A percentile compares a stretch with the other conserved stretches of the same genome.
phyloP scores from a whole-genome alignment of 1,140 invertebrate genomes.

The Scaptomyza hsui region DNA sequence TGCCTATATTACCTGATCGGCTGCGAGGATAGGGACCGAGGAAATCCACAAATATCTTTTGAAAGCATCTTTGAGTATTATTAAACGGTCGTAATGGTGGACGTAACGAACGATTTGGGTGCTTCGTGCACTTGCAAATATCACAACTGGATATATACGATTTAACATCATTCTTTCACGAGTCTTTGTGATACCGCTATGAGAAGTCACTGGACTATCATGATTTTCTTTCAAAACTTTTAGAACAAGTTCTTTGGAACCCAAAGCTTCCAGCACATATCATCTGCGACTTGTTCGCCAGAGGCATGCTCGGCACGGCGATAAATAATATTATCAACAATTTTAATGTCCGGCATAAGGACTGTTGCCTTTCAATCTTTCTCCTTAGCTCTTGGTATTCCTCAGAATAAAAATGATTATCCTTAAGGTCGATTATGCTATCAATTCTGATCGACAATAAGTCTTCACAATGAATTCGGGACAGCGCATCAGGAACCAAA shows the following conservation, averaged over 20 bases:
- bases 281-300: no score
- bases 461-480: no score
- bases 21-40: no score
- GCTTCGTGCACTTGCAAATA: slow-evolving; percentile 12
- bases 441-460: no score
- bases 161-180: slow-evolving; percentile 14
- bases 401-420: no score
- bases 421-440: no score
- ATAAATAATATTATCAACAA: slow-evolving; percentile 1
- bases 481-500: slow-evolving; percentile 1
- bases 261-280: no score
- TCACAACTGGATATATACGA: slow-evolving; percentile 8
- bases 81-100: slow-evolving; percentile 25
- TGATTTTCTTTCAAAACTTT: not conserved
- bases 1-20: no score
- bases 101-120: slow-evolving; percentile 14
- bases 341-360: not conserved
- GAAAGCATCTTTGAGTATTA: no score
- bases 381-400: no score
- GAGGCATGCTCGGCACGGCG: not conserved
- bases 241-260: not conserved
- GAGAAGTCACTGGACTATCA: not conserved
- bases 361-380: not conserved
- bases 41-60: no score
- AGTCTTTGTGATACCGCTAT: slow-evolving; percentile 25